phyloP scores from a whole-genome alignment of 2,888 invertebrate species.

The Mantis religiosa region DNA sequence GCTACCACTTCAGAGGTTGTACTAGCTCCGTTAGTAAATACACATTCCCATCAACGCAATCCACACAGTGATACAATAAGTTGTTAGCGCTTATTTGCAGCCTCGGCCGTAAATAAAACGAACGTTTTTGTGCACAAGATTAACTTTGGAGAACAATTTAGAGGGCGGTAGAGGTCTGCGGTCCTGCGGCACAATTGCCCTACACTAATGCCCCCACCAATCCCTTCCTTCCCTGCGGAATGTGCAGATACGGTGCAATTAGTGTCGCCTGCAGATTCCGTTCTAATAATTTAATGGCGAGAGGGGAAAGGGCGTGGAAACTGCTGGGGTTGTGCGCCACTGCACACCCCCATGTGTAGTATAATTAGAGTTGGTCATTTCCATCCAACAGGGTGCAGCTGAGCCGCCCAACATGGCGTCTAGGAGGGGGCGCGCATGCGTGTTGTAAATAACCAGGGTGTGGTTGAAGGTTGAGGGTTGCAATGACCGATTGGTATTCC shows the following conservation, averaged over 20 bases:
- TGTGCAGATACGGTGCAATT: slow-evolving; percentile 6
- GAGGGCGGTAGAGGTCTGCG: background rate
- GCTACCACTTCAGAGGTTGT: background rate
- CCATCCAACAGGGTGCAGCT: background rate
- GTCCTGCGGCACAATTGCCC: background rate
- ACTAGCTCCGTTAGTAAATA: background rate
- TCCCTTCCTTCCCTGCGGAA: background rate
- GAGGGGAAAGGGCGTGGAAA: slow-evolving; percentile 7
- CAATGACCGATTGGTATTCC: background rate
- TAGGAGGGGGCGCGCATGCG: background rate
- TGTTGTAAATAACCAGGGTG: background rate
- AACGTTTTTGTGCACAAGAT: background rate
- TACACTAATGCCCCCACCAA: background rate
- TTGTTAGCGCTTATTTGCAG: background rate
- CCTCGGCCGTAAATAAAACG: background rate
- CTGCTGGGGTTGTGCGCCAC: slow-evolving; percentile 12
- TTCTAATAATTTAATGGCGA: slow-evolving; percentile 24
- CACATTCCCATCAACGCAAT: background rate
- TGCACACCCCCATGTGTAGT: background rate
- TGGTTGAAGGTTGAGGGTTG: background rate
- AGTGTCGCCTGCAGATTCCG: slow-evolving; percentile 24
- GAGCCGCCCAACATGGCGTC: background rate
- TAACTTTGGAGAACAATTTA: background rate
- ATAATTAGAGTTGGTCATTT: slow-evolving; percentile 14
- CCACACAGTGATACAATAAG: background rate